Percentiles rank a stretch among this genome's conserved stretches.
These are phyloP conservation scores for Drosophila limbata DNA, from an alignment of 2,888 invertebrate species.

Conservation along the genomic window DNA sequence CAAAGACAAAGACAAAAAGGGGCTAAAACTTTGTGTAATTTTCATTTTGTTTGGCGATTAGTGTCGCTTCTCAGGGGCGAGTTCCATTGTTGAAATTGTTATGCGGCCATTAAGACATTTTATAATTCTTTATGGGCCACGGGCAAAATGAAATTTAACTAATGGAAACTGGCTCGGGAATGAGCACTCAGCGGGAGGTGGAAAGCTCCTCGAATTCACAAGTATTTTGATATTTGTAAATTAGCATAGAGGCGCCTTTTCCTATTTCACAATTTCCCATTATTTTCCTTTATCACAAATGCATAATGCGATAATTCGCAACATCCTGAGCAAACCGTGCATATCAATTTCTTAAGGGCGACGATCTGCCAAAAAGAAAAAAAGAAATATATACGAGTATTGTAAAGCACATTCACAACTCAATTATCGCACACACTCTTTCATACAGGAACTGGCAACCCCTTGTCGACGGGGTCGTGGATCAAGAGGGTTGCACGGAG, in stretches of 20 bases:
- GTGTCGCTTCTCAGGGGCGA: constrained; percentile 72
- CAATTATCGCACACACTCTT: constrained; percentile 73
- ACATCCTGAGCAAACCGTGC: constrained; percentile 64
- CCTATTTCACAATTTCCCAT: constrained; percentile 13
- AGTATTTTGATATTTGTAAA: constrained; percentile 33
- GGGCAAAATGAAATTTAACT: constrained; percentile 62
- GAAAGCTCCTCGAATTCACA: constrained; percentile 10
- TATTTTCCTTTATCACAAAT: constrained; percentile 54
- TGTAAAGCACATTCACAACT: constrained; percentile 73
- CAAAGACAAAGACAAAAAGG: constrained; percentile 39
- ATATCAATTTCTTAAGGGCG: constrained; percentile 73
- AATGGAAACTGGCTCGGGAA: constrained; percentile 58
- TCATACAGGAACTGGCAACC: constrained; percentile 46
- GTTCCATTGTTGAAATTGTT: constrained; percentile 78
- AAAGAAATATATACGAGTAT: constrained; percentile 5
- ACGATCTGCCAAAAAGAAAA: constrained; percentile 22
- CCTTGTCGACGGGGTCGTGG: constrained; percentile 40
- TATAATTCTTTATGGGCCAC: constrained; percentile 76
- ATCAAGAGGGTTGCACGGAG: constrained; percentile 22
- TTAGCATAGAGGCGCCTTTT: constrained; percentile 49
- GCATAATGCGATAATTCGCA: constrained; percentile 73
- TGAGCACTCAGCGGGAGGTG: constrained; percentile 29
- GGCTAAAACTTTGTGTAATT: constrained; percentile 75
- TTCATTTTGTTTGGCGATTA: constrained; percentile 83
- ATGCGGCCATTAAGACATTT: constrained; percentile 79